Percentiles rank a stretch among this genome's conserved stretches.
Conservation (phyloP, 2,888 invertebrate genomes). For the Tenthredo scrophulariae region DNA sequence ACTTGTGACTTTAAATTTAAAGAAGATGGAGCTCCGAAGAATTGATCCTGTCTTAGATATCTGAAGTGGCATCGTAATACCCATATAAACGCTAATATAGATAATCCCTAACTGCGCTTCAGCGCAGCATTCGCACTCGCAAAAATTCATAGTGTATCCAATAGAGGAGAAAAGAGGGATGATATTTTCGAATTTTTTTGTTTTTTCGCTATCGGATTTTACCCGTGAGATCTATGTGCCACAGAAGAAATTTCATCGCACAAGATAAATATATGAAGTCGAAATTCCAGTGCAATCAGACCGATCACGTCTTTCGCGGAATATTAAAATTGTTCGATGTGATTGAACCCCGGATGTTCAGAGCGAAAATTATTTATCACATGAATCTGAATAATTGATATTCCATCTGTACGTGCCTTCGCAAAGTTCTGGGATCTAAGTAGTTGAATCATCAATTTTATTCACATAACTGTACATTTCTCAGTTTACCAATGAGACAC, state of each 20-base stretch:
- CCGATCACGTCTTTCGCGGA: too few species aligned
- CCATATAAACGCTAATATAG: not conserved
- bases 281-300: not conserved
- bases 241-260: not conserved
- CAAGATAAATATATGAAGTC: not conserved
- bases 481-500: not conserved
- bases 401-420: not conserved
- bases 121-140: not conserved
- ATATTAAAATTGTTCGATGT: not conserved
- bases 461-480: not conserved
- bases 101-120: not conserved
- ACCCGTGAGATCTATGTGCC: too few species aligned
- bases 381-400: not conserved
- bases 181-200: not conserved
- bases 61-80: not conserved
- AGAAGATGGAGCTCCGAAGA: not conserved
- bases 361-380: not conserved
- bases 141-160: not conserved
- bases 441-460: not conserved
- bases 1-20: slow-evolving; percentile 12
- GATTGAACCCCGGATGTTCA: not conserved
- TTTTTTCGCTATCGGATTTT: too few species aligned
- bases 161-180: not conserved
- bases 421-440: not conserved
- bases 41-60: not conserved